Base-by-base conservation (phyloP, 2,113 vertebrate genomes). In the Nothocercus nigrocapillus region DNA sequence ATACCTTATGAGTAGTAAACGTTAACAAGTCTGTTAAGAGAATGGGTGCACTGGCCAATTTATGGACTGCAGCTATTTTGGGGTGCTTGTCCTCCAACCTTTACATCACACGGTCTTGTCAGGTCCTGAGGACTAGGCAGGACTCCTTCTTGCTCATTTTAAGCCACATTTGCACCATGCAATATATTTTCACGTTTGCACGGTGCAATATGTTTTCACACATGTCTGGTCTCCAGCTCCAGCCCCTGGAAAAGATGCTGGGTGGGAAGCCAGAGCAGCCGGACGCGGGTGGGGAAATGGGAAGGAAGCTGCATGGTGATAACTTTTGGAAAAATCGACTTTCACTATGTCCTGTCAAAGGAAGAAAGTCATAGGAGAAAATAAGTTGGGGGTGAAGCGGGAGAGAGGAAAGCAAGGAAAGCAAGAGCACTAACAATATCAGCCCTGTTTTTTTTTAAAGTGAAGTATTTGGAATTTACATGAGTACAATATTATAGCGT, bases 281-380 rank as follows among this genome's bases (percentile, higher is more conserved):
- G 32, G 28, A 11, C 18, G 27, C 59, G 36, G 7, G 3, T 79
- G 59, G 17, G 68, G 10, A 45, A 76, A 74, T 79, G 56, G 54
- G 44, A 64, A 83, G 38, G 53, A 86, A 72, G 38, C 19, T 68
- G n/a, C n/a, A 40, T 86, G 64, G 18, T 91, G 34, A 36, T 38
- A 67, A 0, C 1, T 2, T 58, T 68, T 61, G 74, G 74, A 82
- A 93, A 81, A 78, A 92, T 40, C 14, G 38, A 10, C 38, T 90
- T 49, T 1, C 1, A 0, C 51, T 73, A 34, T 21, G 7, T 85
- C 9, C 5, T 63, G 4, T 54, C 70, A 25, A 0, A 28, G 54
- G 67, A 63, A 44, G 34, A n/a, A 54, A 17, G 44, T 9, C 54
- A 25, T 0, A 28, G 45, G 67, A 11, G 7, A 38, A 59, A 44